A percentile compares a stretch with the other conserved stretches of the same genome.
Conservation (phyloP, 2,888 invertebrate species). For the Macrosiphum euphorbiae region DNA sequence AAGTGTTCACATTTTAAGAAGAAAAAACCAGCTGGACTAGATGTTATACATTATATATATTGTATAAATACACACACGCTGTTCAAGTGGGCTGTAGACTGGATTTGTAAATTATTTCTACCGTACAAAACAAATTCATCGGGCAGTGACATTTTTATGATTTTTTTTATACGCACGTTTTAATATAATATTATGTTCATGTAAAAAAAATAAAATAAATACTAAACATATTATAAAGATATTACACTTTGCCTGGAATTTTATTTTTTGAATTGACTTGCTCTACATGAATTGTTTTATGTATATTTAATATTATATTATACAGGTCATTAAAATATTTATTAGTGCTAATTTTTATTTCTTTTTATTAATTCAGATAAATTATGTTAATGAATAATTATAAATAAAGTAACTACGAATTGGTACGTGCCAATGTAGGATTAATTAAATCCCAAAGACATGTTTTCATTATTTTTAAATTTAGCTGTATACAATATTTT, state of each 20-base stretch:
- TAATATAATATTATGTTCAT: background rate
- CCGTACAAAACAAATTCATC: constrained; percentile 35
- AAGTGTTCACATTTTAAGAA: constrained; percentile 15
- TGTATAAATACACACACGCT: background rate
- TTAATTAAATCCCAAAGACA: background rate
- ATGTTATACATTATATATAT: constrained; percentile 42
- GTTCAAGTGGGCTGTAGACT: constrained; percentile 43
- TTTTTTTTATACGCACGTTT: background rate
- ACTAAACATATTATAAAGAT: constrained; percentile 9
- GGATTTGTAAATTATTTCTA: constrained; percentile 42
- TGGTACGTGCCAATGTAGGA: background rate
- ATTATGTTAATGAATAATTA: background rate
- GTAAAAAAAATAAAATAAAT: background rate
- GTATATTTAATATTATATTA: background rate
- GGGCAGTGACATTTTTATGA: constrained; percentile 27
- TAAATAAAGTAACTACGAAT: background rate
- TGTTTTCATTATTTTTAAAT: background rate
- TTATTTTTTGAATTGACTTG: background rate
- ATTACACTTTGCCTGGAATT: background rate
- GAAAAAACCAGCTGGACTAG: constrained; percentile 52
- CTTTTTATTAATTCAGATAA: background rate
- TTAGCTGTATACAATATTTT: background rate
- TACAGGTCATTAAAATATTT: constrained; percentile 21
- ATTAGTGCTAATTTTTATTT: background rate
- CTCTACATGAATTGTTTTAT: background rate